Evolutionary conservation across 2,797 vertebrate genomes (phyloP), one percentile per base, ranked within the genome.

Genomic region (Ptychobarbus kaznakovi): DNA sequence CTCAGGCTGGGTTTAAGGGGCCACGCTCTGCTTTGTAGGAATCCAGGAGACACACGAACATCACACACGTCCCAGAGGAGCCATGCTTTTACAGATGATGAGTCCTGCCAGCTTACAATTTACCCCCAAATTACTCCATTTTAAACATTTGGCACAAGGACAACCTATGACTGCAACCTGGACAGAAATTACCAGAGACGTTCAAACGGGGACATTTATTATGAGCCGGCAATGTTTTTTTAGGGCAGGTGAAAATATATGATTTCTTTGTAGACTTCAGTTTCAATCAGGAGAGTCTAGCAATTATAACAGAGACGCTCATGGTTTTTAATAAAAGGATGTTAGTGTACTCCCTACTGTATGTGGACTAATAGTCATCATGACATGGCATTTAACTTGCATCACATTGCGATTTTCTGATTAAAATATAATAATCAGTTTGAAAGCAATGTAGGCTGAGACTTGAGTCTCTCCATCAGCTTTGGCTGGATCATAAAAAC

Each of bases 1-100:
- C 95, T 94, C 94, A 94, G 95, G 93, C 82, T 87, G 86, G 87
- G 87, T 90, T 88, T 95, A 95, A 94, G 94, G 93, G 94, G 92
- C 81, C 94, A 94, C 91, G 65, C 81, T 86, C 38, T 82, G 87
- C 89, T 89, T 87, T 83, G 42, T 88, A 87, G 44, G 83, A 87
- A 90, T 87, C 73, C 49, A 44, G 53, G 73, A 82, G 83, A 79
- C 79, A 87, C 87, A 81, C 58, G 58, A 66, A 85, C 87, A 86
- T 88, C 80, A 80, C 69, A 86, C 42, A 38, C 18, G 65, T 90
- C 89, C 82, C 87, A 13, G 32, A 77, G 86, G 89, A 90, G 76
- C 74, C 51, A 40, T 16, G 81, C 65, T 68, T 88, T 86, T 82
- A 83, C 63, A 84, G 69, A 90, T 87, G 89, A 88, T 77, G 65